phyloP scores from a whole-genome alignment of 2,888 invertebrate genomes.

The Hirtodrosophila histrioides region DNA sequence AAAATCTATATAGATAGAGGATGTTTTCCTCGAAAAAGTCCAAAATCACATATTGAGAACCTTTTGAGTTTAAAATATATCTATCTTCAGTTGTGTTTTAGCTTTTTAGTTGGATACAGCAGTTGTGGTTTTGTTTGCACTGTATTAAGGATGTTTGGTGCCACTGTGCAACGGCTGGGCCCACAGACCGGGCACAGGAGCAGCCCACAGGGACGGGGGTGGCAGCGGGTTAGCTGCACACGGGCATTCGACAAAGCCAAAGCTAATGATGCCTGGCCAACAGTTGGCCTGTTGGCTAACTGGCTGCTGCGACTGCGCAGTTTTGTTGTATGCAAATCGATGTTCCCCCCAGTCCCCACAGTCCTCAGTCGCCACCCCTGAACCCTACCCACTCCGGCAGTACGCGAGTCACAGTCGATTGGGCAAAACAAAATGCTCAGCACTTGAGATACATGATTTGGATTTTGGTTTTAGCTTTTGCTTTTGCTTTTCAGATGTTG shows the following conservation, averaged over 20 bases:
- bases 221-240: not conserved
- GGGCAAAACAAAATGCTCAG: slow-evolving; percentile 63
- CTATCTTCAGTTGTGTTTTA: too few relatives aligned
- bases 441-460: slow-evolving; percentile 55
- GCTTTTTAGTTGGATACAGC: too few relatives aligned
- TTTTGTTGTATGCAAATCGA: slow-evolving; percentile 66
- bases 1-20: too few relatives aligned
- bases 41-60: too few relatives aligned
- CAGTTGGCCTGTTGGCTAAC: slow-evolving; percentile 18
- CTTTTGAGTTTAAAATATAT: too few relatives aligned
- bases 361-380: not conserved
- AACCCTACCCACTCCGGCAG: not conserved
- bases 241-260: slow-evolving; percentile 37
- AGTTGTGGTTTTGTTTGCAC: too few relatives aligned
- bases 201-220: not conserved
- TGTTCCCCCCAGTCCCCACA: not conserved
- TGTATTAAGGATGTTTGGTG: too few relatives aligned
- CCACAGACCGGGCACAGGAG: not conserved
- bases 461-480: slow-evolving; percentile 19
- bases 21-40: too few relatives aligned
- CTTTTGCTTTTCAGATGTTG: not conserved
- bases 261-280: slow-evolving; percentile 61
- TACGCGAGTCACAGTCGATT: slow-evolving; percentile 70
- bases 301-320: slow-evolving; percentile 39
- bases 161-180: too few relatives aligned